Base-by-base conservation (phyloP, 2,797 vertebrate genomes). In the Hylomyscus alleni region DNA sequence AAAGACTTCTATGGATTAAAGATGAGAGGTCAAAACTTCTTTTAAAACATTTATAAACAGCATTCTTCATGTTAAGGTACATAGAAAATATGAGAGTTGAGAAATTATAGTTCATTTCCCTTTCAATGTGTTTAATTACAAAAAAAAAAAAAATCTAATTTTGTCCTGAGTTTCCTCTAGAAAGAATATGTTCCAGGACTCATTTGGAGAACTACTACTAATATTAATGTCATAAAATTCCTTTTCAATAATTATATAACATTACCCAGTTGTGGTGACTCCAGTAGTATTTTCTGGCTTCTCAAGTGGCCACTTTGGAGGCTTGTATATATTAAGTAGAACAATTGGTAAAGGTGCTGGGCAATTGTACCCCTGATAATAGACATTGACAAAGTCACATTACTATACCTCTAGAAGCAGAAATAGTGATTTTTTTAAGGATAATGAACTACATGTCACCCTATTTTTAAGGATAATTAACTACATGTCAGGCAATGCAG, bases 271-370 rank as follows among this genome's bases (percentile, higher is more conserved):
- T 78, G 58, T 54, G 22, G 2, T 65, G 54, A 78, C 72, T 80
- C 54, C 52, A 93, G 40, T 11, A 88, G 24, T 60, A 83, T 8
- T 34, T 13, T n/a, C 15, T 83, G 52, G n/a, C 80, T 80, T 80
- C 60, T 22, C 29, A 62, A 12, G 31, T 13, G 37, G 50, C 62
- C 75, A 37, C 11, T 17, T 1, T 44, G 22, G 29, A 94, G 85
- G 90, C 60, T 95, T 94, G 96, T 96, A 96, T 97, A 95, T 96
- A 80, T 29, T 86, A 92, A 96, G 60, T 56, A 75, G 47, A 69
- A 50, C 62, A 83, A 94, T 92, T 78, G 65, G 92, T 67, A 92
- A 89, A 96, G 97, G 88, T 94, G 88, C 82, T 37, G 90, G 77
- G 37, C 72, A 92, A 88, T 92, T 97, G 94, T 54, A 83, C 50